These are phyloP conservation scores for Chloropsis hardwickii DNA, from an alignment of 2,113 vertebrate species.

Conservation along the genomic window DNA sequence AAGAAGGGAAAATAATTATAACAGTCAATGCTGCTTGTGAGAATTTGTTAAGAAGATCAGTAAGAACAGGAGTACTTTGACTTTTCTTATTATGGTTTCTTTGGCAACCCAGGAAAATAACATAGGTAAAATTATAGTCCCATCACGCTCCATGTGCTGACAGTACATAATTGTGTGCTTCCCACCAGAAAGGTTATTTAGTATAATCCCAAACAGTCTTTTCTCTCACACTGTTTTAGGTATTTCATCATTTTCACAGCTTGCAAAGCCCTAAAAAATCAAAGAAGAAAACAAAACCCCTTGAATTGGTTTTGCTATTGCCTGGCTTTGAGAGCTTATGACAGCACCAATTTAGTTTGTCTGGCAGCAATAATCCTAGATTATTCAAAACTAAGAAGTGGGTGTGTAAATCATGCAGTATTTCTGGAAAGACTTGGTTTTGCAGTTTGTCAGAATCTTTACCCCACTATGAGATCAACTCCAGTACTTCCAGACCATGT, in stretches of 20 bases:
- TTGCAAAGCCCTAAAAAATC: slow-evolving; percentile 1
- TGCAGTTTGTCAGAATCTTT: not conserved
- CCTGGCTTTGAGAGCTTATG: slow-evolving; percentile 23
- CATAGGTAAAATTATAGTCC: slow-evolving; percentile 50
- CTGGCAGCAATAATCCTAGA: slow-evolving; percentile 13
- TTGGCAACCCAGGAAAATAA: slow-evolving; percentile 46
- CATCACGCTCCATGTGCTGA: slow-evolving; percentile 33
- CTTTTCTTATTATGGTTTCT: slow-evolving; percentile 57
- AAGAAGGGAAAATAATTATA: slow-evolving; percentile 21
- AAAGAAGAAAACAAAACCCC: slow-evolving; percentile 16
- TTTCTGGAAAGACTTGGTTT: not conserved
- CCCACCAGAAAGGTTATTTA: slow-evolving; percentile 47
- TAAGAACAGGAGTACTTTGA: slow-evolving; percentile 20
- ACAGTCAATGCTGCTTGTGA: not conserved
- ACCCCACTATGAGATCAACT: not conserved
- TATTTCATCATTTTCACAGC: slow-evolving; percentile 27
- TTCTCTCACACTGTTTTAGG: not conserved
- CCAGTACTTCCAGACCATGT: not conserved
- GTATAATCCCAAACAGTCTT: slow-evolving; percentile 20
- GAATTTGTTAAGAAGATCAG: slow-evolving; percentile 38
- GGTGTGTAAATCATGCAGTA: not conserved
- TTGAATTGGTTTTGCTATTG: not conserved
- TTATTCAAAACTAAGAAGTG: slow-evolving; percentile 41
- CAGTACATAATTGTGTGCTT: slow-evolving; percentile 48
- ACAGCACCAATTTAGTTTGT: slow-evolving; percentile 42